Percentiles rank a stretch among this genome's conserved stretches.
These are phyloP conservation scores for Gallinago undulata DNA, from an alignment of 2,113 vertebrate genomes.

Conservation along the genomic window DNA sequence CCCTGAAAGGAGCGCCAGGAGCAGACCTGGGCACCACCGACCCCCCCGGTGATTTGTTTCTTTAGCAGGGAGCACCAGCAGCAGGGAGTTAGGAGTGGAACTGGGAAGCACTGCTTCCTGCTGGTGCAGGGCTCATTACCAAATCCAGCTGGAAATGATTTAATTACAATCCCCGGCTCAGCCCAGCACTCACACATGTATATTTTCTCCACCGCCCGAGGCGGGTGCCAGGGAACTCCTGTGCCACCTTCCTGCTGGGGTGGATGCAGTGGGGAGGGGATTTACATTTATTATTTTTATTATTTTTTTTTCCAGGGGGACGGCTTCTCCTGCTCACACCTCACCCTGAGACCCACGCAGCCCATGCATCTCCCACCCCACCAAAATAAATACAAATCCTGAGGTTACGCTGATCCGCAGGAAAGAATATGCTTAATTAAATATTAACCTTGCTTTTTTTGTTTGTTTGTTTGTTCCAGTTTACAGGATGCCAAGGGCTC, in stretches of 20 bases:
- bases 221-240: background rate
- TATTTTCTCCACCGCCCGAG: background rate
- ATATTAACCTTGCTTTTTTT: background rate
- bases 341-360: fast-evolving
- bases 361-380: background rate
- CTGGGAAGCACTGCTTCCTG: fast-evolving
- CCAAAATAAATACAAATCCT: fast-evolving
- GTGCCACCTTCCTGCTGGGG: background rate
- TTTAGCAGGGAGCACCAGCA: background rate
- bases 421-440: background rate
- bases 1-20: fast-evolving
- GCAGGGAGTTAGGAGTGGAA: fast-evolving
- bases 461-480: background rate
- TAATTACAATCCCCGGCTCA: background rate
- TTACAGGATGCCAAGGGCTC: background rate
- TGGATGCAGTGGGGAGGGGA: background rate
- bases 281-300: background rate
- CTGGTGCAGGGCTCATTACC: background rate
- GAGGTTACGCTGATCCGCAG: background rate
- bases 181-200: background rate
- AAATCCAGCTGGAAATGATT: background rate
- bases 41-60: background rate
- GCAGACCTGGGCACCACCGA: background rate
- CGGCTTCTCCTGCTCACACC: background rate
- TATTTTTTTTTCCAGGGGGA: background rate